Conservation (phyloP, 2,113 vertebrate species). For the Mus pahari region DNA sequence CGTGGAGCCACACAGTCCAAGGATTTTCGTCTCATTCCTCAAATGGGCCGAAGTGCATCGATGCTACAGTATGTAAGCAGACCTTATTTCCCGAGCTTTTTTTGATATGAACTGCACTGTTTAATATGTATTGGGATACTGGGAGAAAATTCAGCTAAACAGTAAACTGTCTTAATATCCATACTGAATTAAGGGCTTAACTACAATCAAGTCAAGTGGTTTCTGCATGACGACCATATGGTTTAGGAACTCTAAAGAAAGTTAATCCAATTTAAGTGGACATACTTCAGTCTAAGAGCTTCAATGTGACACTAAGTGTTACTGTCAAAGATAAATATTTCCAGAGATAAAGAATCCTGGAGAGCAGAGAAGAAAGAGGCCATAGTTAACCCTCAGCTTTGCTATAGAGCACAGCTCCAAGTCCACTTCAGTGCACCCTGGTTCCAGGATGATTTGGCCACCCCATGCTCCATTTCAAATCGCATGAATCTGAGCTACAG, state of each 20-base stretch:
- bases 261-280: slow-evolving; percentile 26
- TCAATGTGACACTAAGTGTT: slow-evolving; percentile 13
- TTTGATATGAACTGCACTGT: not conserved
- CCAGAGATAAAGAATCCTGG: not conserved
- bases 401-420: not conserved
- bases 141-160: not conserved
- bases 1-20: slow-evolving; percentile 80
- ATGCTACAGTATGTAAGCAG: slow-evolving; percentile 57
- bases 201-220: not conserved
- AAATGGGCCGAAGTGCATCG: slow-evolving; percentile 78
- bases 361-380: not conserved
- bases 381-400: not conserved
- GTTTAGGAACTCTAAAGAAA: not conserved
- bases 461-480: not conserved
- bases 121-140: not conserved
- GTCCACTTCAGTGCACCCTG: not conserved
- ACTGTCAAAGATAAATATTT: not conserved
- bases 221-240: not conserved
- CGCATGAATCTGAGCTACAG: not conserved
- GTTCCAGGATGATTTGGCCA: too few species aligned
- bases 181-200: not conserved
- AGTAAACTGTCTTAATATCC: not conserved
- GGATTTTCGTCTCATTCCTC: slow-evolving; percentile 83
- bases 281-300: not conserved
- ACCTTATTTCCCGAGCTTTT: not conserved